phyloP scores from a whole-genome alignment of 2,113 vertebrate genomes.

The Pluvialis apricaria region DNA sequence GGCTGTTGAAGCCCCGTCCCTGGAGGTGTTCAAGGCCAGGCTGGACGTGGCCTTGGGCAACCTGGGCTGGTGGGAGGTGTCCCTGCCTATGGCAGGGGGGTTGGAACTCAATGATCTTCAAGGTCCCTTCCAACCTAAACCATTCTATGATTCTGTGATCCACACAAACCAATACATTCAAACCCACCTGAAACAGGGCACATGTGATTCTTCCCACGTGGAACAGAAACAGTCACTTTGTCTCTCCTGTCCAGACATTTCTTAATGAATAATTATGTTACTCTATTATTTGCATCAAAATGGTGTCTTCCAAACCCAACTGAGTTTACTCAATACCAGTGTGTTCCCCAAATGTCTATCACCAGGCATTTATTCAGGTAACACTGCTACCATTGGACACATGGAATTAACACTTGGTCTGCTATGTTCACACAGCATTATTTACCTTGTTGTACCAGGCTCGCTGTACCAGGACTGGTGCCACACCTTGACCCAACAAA shows the following conservation, averaged over 20 bases:
- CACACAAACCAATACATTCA: neutral
- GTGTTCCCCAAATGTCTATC: neutral
- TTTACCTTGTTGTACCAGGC: neutral
- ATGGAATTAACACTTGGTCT: neutral
- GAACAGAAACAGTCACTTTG: neutral
- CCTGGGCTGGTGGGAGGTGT: no score
- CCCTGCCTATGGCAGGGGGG: no score
- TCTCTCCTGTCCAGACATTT: neutral
- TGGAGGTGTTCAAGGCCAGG: no score
- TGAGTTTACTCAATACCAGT: neutral
- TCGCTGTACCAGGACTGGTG: neutral
- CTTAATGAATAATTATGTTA: neutral
- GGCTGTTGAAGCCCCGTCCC: no score
- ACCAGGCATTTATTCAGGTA: neutral
- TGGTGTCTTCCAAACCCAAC: neutral
- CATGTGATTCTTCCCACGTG: neutral
- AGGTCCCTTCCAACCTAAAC: no score
- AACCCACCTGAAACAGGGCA: fast-evolving
- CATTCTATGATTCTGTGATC: no score
- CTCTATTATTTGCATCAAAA: neutral
- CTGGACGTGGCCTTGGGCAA: no score
- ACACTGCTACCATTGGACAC: neutral
- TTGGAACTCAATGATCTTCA: no score
- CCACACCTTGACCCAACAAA: neutral
- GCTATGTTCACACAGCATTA: neutral